Evolutionary conservation across 2,797 vertebrate genomes (phyloP), one percentile per base, ranked within the genome.

Genomic region (Cottoperca gobio): DNA sequence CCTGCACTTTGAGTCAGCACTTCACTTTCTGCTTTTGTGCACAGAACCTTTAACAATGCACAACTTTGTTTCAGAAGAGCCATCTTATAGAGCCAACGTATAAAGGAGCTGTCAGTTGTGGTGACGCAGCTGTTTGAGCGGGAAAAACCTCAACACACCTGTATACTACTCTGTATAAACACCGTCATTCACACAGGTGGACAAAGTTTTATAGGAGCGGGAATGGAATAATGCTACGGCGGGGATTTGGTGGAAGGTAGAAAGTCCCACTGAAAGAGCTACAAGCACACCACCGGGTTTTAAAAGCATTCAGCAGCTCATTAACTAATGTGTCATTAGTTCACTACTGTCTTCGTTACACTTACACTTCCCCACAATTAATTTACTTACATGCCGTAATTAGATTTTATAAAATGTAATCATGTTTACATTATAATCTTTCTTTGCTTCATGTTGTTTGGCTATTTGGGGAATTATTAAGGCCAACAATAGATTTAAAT

Each of bases 1-100:
- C 91, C 92, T 94, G 92, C 86, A 82, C 64, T 52, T 61, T 8
- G 21, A 87, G 73, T 73, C 81, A 77, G 71, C 67, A 43, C 55
- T 83, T 80, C 8, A 26, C 31, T 74, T 81, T 84, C 37, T 85
- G 60, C 71, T 39, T 33, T 33, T 50, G 67, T 43, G 40, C 66
- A 53, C 40, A 45, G 14, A 55, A 71, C n/a, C 40, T 70, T 68
- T 19, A 75, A 89, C 86, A 89, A 90, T 79, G 66, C 31, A 19
- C 63, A 78, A 76, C 87, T 80, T 76, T 88, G 83, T 88, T 85
- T 80, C 53, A 82, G 55, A 67, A 14, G 58, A 64, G 71, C 21
- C 17, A 0, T 40, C 64, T 43, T 57, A 39, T 23, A 63, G 8
- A 64, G 69, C 28, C 17, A 24, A 23, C 0, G 1, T 67, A 61